Evolutionary conservation across 2,797 vertebrate species (phyloP).

Genomic region (Antennarius maculatus): DNA sequence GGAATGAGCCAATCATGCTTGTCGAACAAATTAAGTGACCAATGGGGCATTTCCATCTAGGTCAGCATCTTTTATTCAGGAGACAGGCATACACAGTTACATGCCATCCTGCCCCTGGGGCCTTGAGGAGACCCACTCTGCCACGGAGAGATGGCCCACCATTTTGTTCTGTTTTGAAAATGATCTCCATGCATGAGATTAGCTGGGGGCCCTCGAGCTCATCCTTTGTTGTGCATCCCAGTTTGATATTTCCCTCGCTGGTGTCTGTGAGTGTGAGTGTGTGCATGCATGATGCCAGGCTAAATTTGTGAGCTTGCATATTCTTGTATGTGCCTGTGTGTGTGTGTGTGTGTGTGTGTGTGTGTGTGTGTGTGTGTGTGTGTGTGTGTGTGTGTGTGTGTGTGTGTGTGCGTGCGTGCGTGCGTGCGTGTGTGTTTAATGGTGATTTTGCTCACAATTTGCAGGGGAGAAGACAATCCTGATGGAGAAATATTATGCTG

Average conservation of each 20-base stretch:
- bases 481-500: slow-evolving; percentile 42
- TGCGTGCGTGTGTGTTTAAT: slow-evolving; percentile 27
- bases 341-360: too few species aligned
- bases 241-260: slow-evolving; percentile 56
- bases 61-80: slow-evolving; percentile 84
- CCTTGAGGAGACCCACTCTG: slow-evolving; percentile 72
- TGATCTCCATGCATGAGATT: slow-evolving; percentile 76
- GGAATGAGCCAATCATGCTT: slow-evolving; percentile 69
- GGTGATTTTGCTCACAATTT: slow-evolving; percentile 22
- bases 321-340: not conserved
- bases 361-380: too few species aligned
- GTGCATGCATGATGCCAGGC: slow-evolving; percentile 23
- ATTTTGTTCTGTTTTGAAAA: slow-evolving; percentile 79
- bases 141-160: slow-evolving; percentile 70
- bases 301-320: slow-evolving; percentile 22
- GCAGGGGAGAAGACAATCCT: slow-evolving; percentile 43
- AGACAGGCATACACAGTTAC: slow-evolving; percentile 80
- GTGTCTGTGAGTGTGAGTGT: slow-evolving; percentile 32
- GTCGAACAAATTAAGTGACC: slow-evolving; percentile 81
- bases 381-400: too few species aligned
- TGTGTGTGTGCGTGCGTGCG: too few species aligned
- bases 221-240: slow-evolving; percentile 68
- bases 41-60: slow-evolving; percentile 82
- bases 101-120: slow-evolving; percentile 74
- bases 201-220: slow-evolving; percentile 60